Percentiles rank a stretch among this genome's conserved stretches.
Evolutionary conservation across 1,140 invertebrate genomes (phyloP).

Genomic region (Brachionus rubens): DNA sequence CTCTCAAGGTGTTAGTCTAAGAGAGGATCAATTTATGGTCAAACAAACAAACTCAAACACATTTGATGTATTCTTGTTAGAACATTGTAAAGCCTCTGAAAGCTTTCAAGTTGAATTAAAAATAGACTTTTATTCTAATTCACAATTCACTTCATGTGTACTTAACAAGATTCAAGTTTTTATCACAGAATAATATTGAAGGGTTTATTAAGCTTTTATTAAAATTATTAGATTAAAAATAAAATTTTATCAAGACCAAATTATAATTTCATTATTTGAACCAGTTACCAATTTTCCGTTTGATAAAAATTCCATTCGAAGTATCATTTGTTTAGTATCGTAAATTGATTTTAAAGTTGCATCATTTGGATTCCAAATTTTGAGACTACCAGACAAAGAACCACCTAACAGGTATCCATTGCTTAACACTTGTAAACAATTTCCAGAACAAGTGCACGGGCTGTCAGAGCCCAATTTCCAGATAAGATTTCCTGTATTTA

Average conservation of each 20-base stretch:
- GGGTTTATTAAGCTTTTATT: no score
- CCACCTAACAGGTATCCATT: slow-evolving; percentile 4
- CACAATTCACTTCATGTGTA: slow-evolving; percentile 41
- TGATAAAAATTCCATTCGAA: neutral
- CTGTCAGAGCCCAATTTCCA: neutral
- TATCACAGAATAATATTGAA: slow-evolving; percentile 38
- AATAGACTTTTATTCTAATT: slow-evolving; percentile 48
- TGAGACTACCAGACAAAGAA: neutral
- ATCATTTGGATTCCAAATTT: neutral
- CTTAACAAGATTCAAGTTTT: slow-evolving; percentile 35
- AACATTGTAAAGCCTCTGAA: slow-evolving; percentile 64
- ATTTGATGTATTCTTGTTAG: slow-evolving; percentile 65
- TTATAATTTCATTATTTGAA: neutral
- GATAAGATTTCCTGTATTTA: neutral
- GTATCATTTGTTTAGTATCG: neutral
- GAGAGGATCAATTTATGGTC: slow-evolving; percentile 32
- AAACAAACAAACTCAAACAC: slow-evolving; percentile 39
- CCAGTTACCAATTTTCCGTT: neutral
- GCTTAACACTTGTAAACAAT: neutral
- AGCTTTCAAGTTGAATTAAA: slow-evolving; percentile 66
- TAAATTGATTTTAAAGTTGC: neutral
- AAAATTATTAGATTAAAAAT: no score
- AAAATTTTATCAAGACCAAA: neutral
- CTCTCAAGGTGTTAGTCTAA: slow-evolving; percentile 1
- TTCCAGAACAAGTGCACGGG: neutral